These are phyloP conservation scores for Cosmopolites sordidus DNA, from an alignment of 2,888 invertebrate species.

Conservation along the genomic window DNA sequence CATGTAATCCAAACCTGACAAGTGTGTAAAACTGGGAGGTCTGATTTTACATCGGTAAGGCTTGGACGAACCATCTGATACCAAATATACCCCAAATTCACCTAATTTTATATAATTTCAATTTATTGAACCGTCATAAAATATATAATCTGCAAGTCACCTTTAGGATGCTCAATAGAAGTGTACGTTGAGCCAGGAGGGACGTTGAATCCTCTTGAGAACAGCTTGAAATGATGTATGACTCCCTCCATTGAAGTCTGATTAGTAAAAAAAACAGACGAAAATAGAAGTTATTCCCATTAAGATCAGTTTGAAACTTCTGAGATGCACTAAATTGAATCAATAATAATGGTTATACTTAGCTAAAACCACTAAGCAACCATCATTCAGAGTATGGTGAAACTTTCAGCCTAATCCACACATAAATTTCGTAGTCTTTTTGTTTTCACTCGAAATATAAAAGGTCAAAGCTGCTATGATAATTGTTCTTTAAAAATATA, in stretches of 20 bases:
- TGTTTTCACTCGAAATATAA: too few species aligned
- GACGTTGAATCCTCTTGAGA: constrained; percentile 74
- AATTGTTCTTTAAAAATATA: too few species aligned
- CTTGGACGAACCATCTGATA: constrained; percentile 75
- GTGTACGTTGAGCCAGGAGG: constrained; percentile 82
- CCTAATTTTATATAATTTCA: constrained; percentile 28
- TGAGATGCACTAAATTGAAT: too few species aligned
- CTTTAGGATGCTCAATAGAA: constrained; percentile 78
- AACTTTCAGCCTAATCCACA: too few species aligned
- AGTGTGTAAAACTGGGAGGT: constrained; percentile 56
- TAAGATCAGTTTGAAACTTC: too few species aligned
- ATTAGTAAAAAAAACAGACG: too few species aligned
- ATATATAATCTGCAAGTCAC: constrained; percentile 34
- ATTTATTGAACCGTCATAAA: not conserved
- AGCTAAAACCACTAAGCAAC: too few species aligned
- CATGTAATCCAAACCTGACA: constrained; percentile 62
- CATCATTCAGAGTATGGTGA: too few species aligned
- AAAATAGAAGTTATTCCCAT: too few species aligned
- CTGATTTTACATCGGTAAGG: constrained; percentile 55
- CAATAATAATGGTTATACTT: too few species aligned
- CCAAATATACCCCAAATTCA: constrained; percentile 84
- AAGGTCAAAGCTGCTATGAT: too few species aligned
- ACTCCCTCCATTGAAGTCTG: constrained; percentile 75
- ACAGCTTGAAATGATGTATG: constrained; percentile 87
- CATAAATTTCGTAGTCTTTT: too few species aligned